phyloP scores from a whole-genome alignment of 2,797 vertebrate species.

The Megalops cyprinoides region DNA sequence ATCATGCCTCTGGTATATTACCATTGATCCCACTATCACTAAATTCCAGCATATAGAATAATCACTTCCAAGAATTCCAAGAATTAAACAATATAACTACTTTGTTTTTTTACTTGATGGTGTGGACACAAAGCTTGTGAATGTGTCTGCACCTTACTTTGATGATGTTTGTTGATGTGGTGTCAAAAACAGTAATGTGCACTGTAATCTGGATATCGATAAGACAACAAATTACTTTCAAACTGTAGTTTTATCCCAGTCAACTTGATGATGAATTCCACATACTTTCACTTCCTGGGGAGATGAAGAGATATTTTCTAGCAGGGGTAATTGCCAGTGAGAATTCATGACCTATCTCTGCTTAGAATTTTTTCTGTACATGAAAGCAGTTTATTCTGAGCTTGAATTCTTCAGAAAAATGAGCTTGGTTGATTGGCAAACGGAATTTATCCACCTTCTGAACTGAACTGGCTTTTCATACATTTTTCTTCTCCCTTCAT shows the following conservation, averaged over 20 bases:
- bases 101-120: too few relatives aligned
- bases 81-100: too few relatives aligned
- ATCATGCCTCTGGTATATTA: too few relatives aligned
- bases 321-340: not conserved
- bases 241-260: not conserved
- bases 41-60: too few relatives aligned
- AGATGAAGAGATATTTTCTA: not conserved
- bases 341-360: not conserved
- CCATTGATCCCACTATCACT: too few relatives aligned
- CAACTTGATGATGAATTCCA: not conserved
- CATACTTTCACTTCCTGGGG: not conserved
- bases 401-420: not conserved
- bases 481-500: not conserved
- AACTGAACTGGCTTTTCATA: not conserved
- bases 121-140: too few relatives aligned
- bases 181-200: too few relatives aligned
- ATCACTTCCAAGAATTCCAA: too few relatives aligned
- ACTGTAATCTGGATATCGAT: not conserved
- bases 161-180: too few relatives aligned
- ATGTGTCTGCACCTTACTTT: too few relatives aligned
- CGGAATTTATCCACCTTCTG: not conserved
- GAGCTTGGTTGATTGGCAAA: not conserved
- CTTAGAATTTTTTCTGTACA: not conserved
- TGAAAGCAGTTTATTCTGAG: not conserved
- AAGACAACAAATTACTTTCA: slow-evolving; percentile 8